These are phyloP conservation scores for Gobio gobio DNA, from an alignment of 2,113 vertebrate genomes.

Conservation along the genomic window DNA sequence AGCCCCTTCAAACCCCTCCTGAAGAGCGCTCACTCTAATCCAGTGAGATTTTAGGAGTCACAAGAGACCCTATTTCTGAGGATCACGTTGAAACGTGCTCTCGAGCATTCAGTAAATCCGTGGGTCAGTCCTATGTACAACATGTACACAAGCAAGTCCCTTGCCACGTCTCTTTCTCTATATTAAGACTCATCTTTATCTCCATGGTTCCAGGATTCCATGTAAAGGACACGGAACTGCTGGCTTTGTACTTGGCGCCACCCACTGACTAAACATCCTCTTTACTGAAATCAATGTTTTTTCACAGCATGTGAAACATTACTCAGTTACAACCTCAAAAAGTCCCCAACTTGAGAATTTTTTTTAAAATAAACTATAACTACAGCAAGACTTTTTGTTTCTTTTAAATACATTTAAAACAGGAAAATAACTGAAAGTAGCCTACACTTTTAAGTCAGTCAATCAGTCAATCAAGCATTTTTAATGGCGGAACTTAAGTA, in stretches of 20 bases:
- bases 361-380: too few species aligned
- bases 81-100: slow-evolving; percentile 45
- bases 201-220: neutral
- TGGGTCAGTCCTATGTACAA: neutral
- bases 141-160: neutral
- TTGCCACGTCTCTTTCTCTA: neutral
- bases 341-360: neutral
- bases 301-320: neutral
- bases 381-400: too few species aligned
- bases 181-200: neutral
- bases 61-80: slow-evolving; percentile 21
- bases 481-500: too few species aligned
- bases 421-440: neutral
- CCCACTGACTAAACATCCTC: slow-evolving; percentile 19
- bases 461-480: too few species aligned
- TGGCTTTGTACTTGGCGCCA: slow-evolving; percentile 40
- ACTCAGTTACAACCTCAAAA: neutral
- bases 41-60: slow-evolving; percentile 33
- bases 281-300: slow-evolving; percentile 2
- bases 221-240: neutral
- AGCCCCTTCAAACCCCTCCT: slow-evolving; percentile 1
- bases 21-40: slow-evolving; percentile 3
- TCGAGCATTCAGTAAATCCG: slow-evolving; percentile 57
- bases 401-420: too few species aligned
- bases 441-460: too few species aligned